Base-by-base conservation (phyloP, 2,113 vertebrate genomes). In the Esox niger region DNA sequence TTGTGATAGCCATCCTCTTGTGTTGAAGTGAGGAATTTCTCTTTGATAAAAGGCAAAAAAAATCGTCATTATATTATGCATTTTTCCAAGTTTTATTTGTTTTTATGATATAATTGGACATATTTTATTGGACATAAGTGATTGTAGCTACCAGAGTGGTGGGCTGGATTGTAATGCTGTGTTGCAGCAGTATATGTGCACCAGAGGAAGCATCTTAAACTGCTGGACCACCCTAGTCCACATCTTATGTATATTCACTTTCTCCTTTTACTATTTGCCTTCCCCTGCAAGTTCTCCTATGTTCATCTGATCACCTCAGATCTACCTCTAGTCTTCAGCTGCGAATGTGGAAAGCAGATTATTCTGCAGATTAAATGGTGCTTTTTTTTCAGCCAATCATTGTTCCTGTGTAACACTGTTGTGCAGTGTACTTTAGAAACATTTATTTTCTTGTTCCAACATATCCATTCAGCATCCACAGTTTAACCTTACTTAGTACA, bases 321-420 rank as follows among this genome's bases (percentile, higher is more conserved):
- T 52, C 29, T 8, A 17, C 15, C 17, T 52, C 26, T 15, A 26
- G 63, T 31, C 46, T 23, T 29, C 47, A 20, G 25, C 38, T 5
- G 63, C 46, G 30, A 49, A 31, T 52, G 46, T 29, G 29, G 25
- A 65, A 27, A 21, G 23, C n/a, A 8, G 27, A 54, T 65, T 65
- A 52, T 32, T 31, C 29, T 65, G 20, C 26, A 31, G 20, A 64
- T 21, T 3, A 29, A 26, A 26, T 49, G 15, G 11, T 30, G n/a
- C n/a, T n/a, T 25, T 29, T 23, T 9, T 49, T 1, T 64, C 38
- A 63, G 7, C 26, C n/a, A 2, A 21, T 5, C 47, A 52, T 31
- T n/a, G n/a, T 52, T 65, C 11, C 20, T 65, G 30, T 65, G 49
- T 27, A n/a, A 27, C 49, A 23, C 27, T 54, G 63, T 54, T 65